Percentiles rank a stretch among this genome's conserved stretches.
Evolutionary conservation across 2,888 invertebrate species (phyloP).

Genomic region (Leuctra nigra): DNA sequence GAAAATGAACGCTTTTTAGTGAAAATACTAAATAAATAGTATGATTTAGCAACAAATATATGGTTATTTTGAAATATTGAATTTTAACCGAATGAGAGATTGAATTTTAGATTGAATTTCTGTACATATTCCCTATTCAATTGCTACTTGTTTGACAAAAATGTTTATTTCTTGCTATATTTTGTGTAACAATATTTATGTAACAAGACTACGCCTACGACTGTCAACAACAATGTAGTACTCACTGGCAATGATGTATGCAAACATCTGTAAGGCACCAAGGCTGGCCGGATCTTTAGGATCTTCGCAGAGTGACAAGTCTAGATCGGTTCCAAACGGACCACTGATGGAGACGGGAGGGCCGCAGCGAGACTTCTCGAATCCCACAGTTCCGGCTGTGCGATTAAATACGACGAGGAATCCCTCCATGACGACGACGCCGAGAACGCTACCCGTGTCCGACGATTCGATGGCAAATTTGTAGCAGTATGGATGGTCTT

Average conservation of each 20-base stretch:
- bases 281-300: not conserved
- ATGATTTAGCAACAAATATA: too few relatives aligned
- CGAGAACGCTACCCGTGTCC: constrained; percentile 43
- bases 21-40: too few relatives aligned
- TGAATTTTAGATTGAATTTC: too few relatives aligned
- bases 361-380: constrained; percentile 43
- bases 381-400: constrained; percentile 45
- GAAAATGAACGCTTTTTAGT: too few relatives aligned
- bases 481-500: constrained; percentile 43
- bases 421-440: constrained; percentile 48
- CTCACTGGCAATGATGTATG: constrained; percentile 20
- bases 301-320: constrained; percentile 14
- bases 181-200: too few relatives aligned
- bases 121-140: too few relatives aligned
- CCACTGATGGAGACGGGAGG: constrained; percentile 41
- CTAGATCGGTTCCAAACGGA: constrained; percentile 39
- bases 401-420: constrained; percentile 45
- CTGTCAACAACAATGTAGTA: too few relatives aligned
- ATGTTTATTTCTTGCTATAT: too few relatives aligned
- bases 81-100: too few relatives aligned
- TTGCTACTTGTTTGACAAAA: too few relatives aligned
- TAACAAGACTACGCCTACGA: too few relatives aligned
- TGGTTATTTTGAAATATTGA: too few relatives aligned
- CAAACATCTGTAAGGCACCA: constrained; percentile 23
- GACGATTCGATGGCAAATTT: constrained; percentile 45